Evolutionary conservation across 2,888 invertebrate species (phyloP).

Genomic region (Drosophila histrio): DNA sequence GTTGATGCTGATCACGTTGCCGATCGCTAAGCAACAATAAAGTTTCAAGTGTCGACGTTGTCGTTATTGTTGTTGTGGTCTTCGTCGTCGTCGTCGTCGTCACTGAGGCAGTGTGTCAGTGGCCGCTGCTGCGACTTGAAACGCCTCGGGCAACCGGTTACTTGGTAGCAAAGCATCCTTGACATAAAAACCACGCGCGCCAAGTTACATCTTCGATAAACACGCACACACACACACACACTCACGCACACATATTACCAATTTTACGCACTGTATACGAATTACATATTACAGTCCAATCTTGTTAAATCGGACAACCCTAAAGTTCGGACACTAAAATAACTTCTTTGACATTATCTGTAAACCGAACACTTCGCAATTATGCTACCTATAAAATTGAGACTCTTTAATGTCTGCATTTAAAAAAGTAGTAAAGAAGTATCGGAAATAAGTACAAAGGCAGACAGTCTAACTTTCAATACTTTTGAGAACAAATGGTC

Average conservation of each 20-base stretch:
- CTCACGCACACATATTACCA: slow-evolving; percentile 30
- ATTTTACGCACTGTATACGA: slow-evolving; percentile 55
- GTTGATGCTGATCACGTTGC: slow-evolving; percentile 71
- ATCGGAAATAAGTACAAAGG: too few species aligned
- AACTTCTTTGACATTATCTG: too few species aligned
- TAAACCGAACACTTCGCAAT: too few species aligned
- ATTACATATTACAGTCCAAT: too few species aligned
- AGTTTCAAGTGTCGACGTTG: slow-evolving; percentile 69
- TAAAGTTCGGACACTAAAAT: too few species aligned
- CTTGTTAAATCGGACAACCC: too few species aligned
- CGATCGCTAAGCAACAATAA: slow-evolving; percentile 65
- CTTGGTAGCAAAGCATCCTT: slow-evolving; percentile 81
- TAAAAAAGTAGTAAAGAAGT: too few species aligned
- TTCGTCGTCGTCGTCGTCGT: slow-evolving; percentile 25
- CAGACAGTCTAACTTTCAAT: too few species aligned
- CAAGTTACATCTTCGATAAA: slow-evolving; percentile 69
- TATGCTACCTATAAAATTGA: too few species aligned
- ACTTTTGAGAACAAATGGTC: too few species aligned
- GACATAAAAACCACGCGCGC: slow-evolving; percentile 81
- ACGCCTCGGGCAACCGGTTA: slow-evolving; percentile 81
- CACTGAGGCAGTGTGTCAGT: slow-evolving; percentile 76
- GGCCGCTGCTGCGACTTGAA: slow-evolving; percentile 61
- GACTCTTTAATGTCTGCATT: too few species aligned
- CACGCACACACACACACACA: slow-evolving; percentile 16
- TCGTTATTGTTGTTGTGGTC: slow-evolving; percentile 33